These are phyloP conservation scores for Melanargia galathea DNA, from an alignment of 2,888 invertebrate genomes.

Conservation along the genomic window DNA sequence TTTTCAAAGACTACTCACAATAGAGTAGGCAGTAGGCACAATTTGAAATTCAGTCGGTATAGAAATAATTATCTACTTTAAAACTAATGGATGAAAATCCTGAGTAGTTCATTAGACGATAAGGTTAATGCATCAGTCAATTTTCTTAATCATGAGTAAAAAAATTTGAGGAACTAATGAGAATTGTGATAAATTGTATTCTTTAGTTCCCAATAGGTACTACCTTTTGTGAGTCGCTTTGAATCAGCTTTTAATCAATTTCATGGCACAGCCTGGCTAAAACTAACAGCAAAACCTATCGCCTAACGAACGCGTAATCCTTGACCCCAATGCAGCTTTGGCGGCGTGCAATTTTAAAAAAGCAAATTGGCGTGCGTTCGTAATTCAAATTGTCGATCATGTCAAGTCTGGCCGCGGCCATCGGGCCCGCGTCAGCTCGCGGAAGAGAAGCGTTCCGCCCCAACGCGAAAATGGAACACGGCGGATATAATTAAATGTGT, in stretches of 20 bases:
- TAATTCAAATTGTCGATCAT: constrained; percentile 29
- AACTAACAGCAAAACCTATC: background rate
- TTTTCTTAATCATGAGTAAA: too few relatives aligned
- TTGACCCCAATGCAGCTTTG: constrained; percentile 28
- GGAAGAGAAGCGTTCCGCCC: constrained; percentile 67
- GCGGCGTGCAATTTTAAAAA: constrained; percentile 31
- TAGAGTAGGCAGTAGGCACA: too few relatives aligned
- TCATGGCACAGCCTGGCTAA: too few relatives aligned
- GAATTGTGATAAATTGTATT: too few relatives aligned
- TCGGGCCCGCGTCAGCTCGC: constrained; percentile 56
- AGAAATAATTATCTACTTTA: too few relatives aligned
- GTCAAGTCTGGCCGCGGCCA: constrained; percentile 44
- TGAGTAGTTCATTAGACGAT: background rate
- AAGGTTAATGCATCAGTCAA: background rate
- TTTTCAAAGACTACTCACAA: too few relatives aligned
- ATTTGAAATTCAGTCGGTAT: too few relatives aligned
- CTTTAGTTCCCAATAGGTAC: too few relatives aligned
- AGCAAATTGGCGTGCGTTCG: constrained; percentile 35
- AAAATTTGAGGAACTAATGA: too few relatives aligned
- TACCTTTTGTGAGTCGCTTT: too few relatives aligned
- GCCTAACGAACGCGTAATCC: background rate
- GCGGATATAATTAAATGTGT: constrained; percentile 79
- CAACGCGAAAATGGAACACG: constrained; percentile 76
- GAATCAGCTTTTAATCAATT: too few relatives aligned
- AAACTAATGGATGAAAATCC: too few relatives aligned